Conservation (phyloP, 2,113 vertebrate genomes). For the Salvelinus fontinalis region DNA sequence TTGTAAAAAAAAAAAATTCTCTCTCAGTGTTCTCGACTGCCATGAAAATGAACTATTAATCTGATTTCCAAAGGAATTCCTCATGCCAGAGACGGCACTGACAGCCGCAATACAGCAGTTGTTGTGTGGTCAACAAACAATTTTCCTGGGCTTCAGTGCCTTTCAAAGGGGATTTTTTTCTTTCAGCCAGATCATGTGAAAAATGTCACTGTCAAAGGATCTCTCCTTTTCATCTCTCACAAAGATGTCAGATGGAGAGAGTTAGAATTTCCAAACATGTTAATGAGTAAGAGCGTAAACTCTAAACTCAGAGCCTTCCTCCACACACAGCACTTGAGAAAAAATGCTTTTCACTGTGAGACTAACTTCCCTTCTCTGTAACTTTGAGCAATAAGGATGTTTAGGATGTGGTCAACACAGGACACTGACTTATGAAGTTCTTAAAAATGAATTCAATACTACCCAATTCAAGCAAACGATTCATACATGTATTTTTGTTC, state of each 20-base stretch:
- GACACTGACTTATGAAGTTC: constrained; percentile 46
- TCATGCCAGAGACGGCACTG: constrained; percentile 64
- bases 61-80: constrained; percentile 79
- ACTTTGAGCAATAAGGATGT: constrained; percentile 59
- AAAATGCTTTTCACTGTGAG: constrained; percentile 50
- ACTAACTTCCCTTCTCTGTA: constrained; percentile 54
- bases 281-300: constrained; percentile 66
- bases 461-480: constrained; percentile 28
- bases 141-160: constrained; percentile 81
- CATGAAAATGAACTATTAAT: constrained; percentile 81
- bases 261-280: constrained; percentile 75
- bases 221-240: constrained; percentile 74
- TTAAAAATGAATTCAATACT: neutral
- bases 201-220: constrained; percentile 76
- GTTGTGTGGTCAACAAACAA: constrained; percentile 83
- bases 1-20: no score
- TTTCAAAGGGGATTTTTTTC: constrained; percentile 75
- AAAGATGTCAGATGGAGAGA: constrained; percentile 77
- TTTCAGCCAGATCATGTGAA: constrained; percentile 75
- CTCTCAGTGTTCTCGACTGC: constrained; percentile 47
- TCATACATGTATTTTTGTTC: constrained; percentile 23
- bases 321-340: constrained; percentile 50
- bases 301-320: constrained; percentile 59
- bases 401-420: constrained; percentile 38
- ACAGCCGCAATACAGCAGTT: constrained; percentile 74